Base-by-base conservation (phyloP, 2,113 vertebrate species). In the Phalacrocorax pelagicus region DNA sequence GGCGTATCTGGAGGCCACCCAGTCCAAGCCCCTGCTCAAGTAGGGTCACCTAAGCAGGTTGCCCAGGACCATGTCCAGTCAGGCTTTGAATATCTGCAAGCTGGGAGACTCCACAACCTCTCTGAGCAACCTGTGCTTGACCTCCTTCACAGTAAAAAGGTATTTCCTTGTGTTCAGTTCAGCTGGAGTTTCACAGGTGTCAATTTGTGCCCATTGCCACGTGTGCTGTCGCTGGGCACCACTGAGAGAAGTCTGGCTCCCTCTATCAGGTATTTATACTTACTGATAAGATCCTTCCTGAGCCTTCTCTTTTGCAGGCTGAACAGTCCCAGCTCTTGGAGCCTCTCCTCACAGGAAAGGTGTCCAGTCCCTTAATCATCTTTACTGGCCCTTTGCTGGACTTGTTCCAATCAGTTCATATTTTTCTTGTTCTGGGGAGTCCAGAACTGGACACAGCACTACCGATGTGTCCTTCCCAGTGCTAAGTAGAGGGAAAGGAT, bases 351-450 rank as follows among this genome's bases (percentile, higher is more conserved):
- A 12, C 4, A 58, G 6, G 24, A 42, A 40, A 63, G 49, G 21
- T 70, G 27, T 70, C 12, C 44, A 5, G 4, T 32, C 9, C 26
- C 20, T 90, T 78, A 38, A 52, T 40, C 10, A 7, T 61, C 55
- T 78, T 21, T 21, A 55, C 32, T 9, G 20, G 44, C 27, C 20
- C 32, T 80, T 65, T 91, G 10, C 63, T 83, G 49, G 32, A 27
- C 4, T 66, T 0, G 0, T 65, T 78, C 51, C 34, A 42, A 38
- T 46, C 52, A 86, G 34, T 44, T 15, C 11, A 1, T 44, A 12
- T 34, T 40, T 75, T 79, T 75, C 29, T 27, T 52, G 10, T 65
- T 38, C 47, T 82, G 36, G 11, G 11, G 13, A 78, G 44, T 52
- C 21, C 66, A 61, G 46, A 79, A 40, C 46, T 36, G n/a, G 52